phyloP scores from a whole-genome alignment of 2,113 vertebrate species.

The Promerops cafer region DNA sequence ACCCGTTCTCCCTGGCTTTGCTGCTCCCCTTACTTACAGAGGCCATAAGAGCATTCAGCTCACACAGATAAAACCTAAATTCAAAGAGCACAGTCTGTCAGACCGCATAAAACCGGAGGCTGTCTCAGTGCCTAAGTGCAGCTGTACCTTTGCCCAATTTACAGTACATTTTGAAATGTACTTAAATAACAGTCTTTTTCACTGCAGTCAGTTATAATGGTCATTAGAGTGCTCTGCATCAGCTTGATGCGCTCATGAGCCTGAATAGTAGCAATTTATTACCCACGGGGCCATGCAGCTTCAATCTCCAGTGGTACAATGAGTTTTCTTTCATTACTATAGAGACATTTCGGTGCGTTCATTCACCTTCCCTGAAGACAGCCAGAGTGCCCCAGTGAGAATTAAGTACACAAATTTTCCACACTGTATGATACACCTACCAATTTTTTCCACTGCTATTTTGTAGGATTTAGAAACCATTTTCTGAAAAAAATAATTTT shows the following conservation, averaged over 20 bases:
- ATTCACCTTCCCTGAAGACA: conserved; percentile 13
- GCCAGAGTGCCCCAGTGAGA: not conserved
- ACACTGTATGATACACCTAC: not conserved
- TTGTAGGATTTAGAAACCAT: not conserved
- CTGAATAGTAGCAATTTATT: conserved; percentile 57
- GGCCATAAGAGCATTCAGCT: not conserved
- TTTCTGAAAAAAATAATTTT: not conserved
- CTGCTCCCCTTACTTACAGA: not conserved
- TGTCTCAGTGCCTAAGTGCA: not conserved
- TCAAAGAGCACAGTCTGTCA: conserved; percentile 33
- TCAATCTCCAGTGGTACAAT: conserved; percentile 36
- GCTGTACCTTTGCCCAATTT: conserved; percentile 55
- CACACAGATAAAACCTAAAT: conserved; percentile 30
- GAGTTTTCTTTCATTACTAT: conserved; percentile 40
- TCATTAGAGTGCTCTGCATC: conserved; percentile 51
- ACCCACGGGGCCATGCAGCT: conserved; percentile 28
- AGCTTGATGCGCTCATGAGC: conserved; percentile 29
- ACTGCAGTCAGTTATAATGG: conserved; percentile 36
- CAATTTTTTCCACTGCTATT: not conserved
- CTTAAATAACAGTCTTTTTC: conserved; percentile 42
- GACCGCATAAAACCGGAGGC: conserved; percentile 9
- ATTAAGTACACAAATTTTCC: conserved; percentile 26
- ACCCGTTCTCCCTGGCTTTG: not conserved
- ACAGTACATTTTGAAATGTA: conserved; percentile 49
- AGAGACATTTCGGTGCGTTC: not conserved